Evolutionary conservation across 2,888 invertebrate genomes (phyloP).

Genomic region (Agrotis segetum): DNA sequence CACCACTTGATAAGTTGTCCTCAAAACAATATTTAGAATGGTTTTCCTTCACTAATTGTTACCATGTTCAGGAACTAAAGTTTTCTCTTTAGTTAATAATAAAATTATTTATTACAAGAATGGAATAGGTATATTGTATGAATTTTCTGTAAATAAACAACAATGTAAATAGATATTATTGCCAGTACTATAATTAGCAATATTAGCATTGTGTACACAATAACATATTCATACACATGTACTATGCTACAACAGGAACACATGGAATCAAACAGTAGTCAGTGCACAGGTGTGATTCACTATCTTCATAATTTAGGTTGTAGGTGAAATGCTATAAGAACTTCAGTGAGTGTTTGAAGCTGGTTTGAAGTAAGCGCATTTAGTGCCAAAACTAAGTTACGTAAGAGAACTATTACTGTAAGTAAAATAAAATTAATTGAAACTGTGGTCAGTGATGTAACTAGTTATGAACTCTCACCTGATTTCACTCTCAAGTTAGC

Average conservation of each 20-base stretch:
- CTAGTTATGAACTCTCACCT: conserved; percentile 38
- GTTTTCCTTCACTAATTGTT: conserved; percentile 60
- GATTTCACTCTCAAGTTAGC: conserved; percentile 22
- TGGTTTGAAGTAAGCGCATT: conserved; percentile 14
- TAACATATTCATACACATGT: conserved; percentile 14
- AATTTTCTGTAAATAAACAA: conserved; percentile 18
- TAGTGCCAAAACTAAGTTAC: conserved; percentile 35
- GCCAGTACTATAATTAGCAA: conserved; percentile 31
- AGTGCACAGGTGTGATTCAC: conserved; percentile 8
- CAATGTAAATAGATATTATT: background rate
- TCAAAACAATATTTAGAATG: conserved; percentile 53
- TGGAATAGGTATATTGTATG: background rate
- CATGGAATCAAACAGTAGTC: conserved; percentile 8
- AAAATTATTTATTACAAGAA: conserved; percentile 5
- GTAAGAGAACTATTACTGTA: conserved; percentile 38
- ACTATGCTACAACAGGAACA: conserved; percentile 11
- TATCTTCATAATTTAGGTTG: conserved; percentile 11
- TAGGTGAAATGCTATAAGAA: background rate
- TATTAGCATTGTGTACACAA: conserved; percentile 19
- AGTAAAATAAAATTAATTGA: conserved; percentile 50
- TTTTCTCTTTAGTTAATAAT: conserved; percentile 39
- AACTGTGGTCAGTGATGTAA: conserved; percentile 44
- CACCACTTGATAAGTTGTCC: conserved; percentile 52
- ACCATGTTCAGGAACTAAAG: conserved; percentile 35
- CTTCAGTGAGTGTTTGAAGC: conserved; percentile 1